Evolutionary conservation across 30 jellyfish, hydroid and myxozoan species (phyloP).

Genomic region (Hydractinia symbiolongicarpus): DNA sequence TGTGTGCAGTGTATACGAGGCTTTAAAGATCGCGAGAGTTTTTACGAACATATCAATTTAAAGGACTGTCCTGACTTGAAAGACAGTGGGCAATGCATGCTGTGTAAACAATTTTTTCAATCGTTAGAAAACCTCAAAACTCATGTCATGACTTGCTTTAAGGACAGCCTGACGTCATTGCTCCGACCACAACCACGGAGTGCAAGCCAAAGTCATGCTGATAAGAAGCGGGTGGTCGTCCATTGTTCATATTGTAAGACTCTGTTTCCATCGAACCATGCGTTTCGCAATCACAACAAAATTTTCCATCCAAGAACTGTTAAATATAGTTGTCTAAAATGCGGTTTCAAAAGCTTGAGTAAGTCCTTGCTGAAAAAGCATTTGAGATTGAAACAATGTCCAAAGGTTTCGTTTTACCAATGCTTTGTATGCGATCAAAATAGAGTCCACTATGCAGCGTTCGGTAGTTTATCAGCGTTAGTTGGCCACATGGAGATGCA

Average conservation of each 20-base stretch:
- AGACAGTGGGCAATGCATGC: constrained; percentile 15
- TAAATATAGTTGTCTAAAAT: background rate
- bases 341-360: constrained; percentile 14
- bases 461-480: background rate
- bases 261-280: constrained; percentile 1
- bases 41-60: constrained; percentile 11
- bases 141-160: constrained; percentile 23
- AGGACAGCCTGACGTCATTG: constrained; percentile 15
- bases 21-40: constrained; percentile 19
- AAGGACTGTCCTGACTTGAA: background rate
- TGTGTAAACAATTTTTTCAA: constrained; percentile 11
- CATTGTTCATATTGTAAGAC: constrained; percentile 22
- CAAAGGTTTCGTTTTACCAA: background rate
- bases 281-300: background rate
- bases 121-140: background rate
- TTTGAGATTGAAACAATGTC: background rate
- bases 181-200: constrained; percentile 3
- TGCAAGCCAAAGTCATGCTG: background rate
- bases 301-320: constrained; percentile 5
- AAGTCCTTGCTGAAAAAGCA: constrained; percentile 20
- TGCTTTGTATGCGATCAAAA: constrained; percentile 27
- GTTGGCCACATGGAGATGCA: constrained; percentile 4
- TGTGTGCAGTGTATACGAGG: constrained; percentile 26
- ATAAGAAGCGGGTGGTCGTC: constrained; percentile 9
- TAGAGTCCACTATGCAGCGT: constrained; percentile 9